These are phyloP conservation scores for Lipotes vexillifer DNA, from an alignment of 2,113 vertebrate genomes.

Conservation along the genomic window DNA sequence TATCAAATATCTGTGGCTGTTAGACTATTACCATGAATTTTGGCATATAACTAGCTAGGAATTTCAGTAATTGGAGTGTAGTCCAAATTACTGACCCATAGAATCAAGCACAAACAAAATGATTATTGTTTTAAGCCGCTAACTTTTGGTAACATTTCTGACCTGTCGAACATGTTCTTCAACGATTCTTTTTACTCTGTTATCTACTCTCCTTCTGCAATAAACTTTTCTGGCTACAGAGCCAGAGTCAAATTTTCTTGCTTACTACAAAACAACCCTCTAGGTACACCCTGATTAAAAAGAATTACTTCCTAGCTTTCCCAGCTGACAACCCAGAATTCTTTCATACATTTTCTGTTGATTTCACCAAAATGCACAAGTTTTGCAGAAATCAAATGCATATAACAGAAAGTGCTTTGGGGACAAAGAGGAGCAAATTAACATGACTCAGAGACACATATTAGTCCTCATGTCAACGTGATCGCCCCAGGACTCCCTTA, in stretches of 20 bases:
- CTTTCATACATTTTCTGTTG: background rate
- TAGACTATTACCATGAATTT: background rate
- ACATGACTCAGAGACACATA: background rate
- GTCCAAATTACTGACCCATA: background rate
- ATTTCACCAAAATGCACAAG: background rate
- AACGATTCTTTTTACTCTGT: background rate
- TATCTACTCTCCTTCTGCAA: background rate
- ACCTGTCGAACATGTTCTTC: background rate
- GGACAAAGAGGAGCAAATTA: background rate
- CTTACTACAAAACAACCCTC: background rate
- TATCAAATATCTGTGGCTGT: background rate
- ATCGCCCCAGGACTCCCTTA: background rate
- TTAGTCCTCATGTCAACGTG: background rate
- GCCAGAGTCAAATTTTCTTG: background rate
- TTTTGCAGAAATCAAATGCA: constrained; percentile 16
- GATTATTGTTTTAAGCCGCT: background rate
- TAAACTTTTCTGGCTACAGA: background rate
- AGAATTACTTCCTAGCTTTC: background rate
- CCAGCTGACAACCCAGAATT: background rate
- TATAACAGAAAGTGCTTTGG: background rate
- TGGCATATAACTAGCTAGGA: background rate
- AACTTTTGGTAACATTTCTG: background rate
- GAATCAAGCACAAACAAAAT: background rate
- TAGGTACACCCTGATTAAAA: background rate
- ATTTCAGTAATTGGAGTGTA: background rate